Conservation (phyloP, 1,140 invertebrate species). For the Harpegnathos saltator region DNA sequence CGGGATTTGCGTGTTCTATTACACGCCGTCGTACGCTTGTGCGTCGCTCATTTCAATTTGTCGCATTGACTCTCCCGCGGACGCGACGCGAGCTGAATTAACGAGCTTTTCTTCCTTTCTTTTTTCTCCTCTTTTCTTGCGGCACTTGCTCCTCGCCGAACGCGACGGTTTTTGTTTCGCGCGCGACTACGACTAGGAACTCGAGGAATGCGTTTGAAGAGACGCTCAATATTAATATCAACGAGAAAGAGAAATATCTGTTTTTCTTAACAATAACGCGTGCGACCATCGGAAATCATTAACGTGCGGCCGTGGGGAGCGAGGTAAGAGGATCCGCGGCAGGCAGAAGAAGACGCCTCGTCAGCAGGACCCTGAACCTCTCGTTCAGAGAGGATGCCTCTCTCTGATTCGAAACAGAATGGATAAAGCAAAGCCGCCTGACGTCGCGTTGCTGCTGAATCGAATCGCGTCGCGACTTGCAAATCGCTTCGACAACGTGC, state of each 20-base stretch:
- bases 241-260: not conserved
- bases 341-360: slow-evolving; percentile 21
- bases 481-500: not conserved
- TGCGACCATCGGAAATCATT: slow-evolving; percentile 31
- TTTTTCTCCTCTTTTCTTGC: too few species aligned
- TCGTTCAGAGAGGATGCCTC: not conserved
- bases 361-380: slow-evolving; percentile 29
- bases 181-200: too few species aligned
- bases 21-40: not conserved
- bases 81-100: too few species aligned
- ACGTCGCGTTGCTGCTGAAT: slow-evolving; percentile 30
- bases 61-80: not conserved
- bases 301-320: not conserved
- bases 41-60: not conserved
- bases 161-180: too few species aligned
- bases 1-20: not conserved
- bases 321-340: slow-evolving; percentile 12
- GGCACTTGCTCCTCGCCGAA: too few species aligned
- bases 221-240: not conserved
- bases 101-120: too few species aligned
- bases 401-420: slow-evolving; percentile 37
- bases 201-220: too few species aligned
- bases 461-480: slow-evolving; percentile 23
- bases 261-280: not conserved
- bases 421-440: slow-evolving; percentile 36